Evolutionary conservation across 1,140 invertebrate species (phyloP), one percentile per base, ranked within the genome.

Genomic region (Monochamus saltuarius): DNA sequence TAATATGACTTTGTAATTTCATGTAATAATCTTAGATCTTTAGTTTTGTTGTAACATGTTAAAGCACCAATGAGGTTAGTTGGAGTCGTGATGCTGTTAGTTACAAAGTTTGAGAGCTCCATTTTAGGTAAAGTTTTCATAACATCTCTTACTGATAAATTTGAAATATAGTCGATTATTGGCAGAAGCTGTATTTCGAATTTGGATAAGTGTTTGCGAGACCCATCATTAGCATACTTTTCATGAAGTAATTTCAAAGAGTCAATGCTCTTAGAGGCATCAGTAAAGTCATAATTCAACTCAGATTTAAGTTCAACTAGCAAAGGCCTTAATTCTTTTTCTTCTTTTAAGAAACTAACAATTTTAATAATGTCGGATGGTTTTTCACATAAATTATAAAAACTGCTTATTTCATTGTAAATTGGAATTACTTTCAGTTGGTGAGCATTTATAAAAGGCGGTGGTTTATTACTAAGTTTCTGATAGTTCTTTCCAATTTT

Each of bases 401-500:
- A 38, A 6, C 56, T 22, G 14, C 16, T 43, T 8, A 68, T 51
- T 11, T 51, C 19, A 14, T 64, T 46, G 39, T 52, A 68, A 36
- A 63, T 47, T 6, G 35, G 9, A 8, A 60, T 39, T 9, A 62
- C 37, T 51, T 60, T 42, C 9, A 66, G 22, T 35, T 64, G 59
- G 7, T 39, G 14, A 40, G 14, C 29, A 11, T 53, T 54, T 29
- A 53, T 63, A 7, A 65, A 64, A 29, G 65, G 70, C 8, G 67
- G 63, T n/a, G 71, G 69, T 47, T 52, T 63, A 38, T 56, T 16
- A 19, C 53, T 65, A 6, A 45, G 10, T 63, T 75, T 75, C 50
- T 65, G 68, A 45, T 62, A 75, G 13, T 47, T 58, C 16, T 64
- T 73, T 7, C 62, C 61, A 8, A 73, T 43, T 62, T 75, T 75